Evolutionary conservation across 92 coral and sea anemone species (phyloP).

Genomic region (Zoanthus sociatus): DNA sequence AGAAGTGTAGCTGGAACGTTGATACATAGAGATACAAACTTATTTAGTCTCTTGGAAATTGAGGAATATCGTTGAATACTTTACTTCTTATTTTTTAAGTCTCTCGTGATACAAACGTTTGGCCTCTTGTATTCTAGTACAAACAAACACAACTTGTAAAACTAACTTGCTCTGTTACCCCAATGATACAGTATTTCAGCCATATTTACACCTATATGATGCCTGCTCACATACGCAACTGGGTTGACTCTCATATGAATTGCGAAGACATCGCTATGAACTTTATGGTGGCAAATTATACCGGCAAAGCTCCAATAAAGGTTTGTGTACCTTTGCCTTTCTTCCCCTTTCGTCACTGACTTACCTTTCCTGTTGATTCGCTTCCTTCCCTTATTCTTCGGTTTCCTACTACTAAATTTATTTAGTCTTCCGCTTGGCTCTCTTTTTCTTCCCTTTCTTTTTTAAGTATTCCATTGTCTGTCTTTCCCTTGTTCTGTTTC

Average conservation of each 20-base stretch:
- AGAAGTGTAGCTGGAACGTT: too few species aligned
- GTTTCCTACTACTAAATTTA: not conserved
- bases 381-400: too few species aligned
- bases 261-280: constrained; percentile 99
- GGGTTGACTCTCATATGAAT: constrained; percentile 98
- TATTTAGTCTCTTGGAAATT: too few species aligned
- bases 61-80: too few species aligned
- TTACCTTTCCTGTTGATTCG: not conserved
- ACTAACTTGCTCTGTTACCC: not conserved
- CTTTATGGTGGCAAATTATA: constrained; percentile 93
- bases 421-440: not conserved
- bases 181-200: constrained; percentile 79
- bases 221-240: constrained; percentile 88
- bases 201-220: constrained; percentile 97
- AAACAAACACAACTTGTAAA: too few species aligned
- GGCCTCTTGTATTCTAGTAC: not conserved
- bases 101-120: too few species aligned
- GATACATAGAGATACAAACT: too few species aligned
- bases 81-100: too few species aligned
- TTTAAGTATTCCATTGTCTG: too few species aligned
- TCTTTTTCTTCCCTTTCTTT: not conserved
- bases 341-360: not conserved
- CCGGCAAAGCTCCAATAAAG: constrained; percentile 99
- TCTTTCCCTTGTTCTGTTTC: too few species aligned
- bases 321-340: constrained; percentile 31